Base-by-base conservation (phyloP, 2,797 vertebrate species). In the Gephyroberyx darwinii region DNA sequence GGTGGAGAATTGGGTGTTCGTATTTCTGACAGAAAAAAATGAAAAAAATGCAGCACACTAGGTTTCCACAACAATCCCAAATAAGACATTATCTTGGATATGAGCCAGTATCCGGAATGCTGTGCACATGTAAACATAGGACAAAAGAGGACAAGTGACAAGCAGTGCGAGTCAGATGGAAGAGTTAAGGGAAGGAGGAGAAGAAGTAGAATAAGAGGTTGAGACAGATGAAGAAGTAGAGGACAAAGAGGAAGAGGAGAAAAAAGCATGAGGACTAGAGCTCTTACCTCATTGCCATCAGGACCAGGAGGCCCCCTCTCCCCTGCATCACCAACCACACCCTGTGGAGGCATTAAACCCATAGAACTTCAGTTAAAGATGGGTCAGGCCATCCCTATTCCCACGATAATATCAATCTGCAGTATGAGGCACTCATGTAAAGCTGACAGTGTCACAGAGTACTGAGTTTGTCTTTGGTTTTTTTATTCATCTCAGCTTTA, bases 211-310 rank as follows among this genome's bases (percentile, higher is more conserved):
- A 20, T 30, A 45, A 16, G 31, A 58, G 2, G 10, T 1, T 17
- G 16, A 50, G 5, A 10, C 9, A 13, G 5, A 50, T 17, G 45
- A 14, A 12, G 31, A 31, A 4, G n/a, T 5, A 55, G 55, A 35
- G 14, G 57, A 14, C 7, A 61, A 47, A 59, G 45, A 48, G 4
- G 22, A 8, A 19, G 6, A 26, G 19, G 5, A 56, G 41, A 35
- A 51, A 13, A 8, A 58, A 39, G 3, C 26, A 51, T n/a, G 14
- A 19, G 41, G 30, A 20, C 47, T 4, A 26, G 1, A 13, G 33
- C 61, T 94, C 94, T 93, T 92, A 98, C 97, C 92, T 96, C 94
- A 80, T 89, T 95, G 58, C 97, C 97, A 77, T 99, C 97, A 68
- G 95, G 93, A 84, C 97, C 97, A 33, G 96, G 93, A 17, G 94